Percentiles rank a stretch among this genome's conserved stretches.
Conservation (phyloP, 2,113 vertebrate species). For the Microcebus lehilahytsara region DNA sequence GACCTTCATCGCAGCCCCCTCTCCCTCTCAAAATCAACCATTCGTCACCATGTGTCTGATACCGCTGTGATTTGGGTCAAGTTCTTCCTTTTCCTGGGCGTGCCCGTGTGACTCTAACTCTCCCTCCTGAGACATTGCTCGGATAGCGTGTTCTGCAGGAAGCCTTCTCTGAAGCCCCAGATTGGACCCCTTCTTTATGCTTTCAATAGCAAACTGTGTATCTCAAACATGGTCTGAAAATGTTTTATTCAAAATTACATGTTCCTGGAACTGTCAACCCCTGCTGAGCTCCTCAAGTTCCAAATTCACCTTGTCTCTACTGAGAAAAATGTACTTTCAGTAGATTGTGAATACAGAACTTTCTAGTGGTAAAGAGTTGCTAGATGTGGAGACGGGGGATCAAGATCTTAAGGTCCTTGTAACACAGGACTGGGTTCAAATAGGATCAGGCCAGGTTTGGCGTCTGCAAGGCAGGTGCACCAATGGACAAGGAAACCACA, state of each 20-base stretch:
- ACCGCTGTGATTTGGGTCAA: neutral
- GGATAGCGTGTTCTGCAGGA: neutral
- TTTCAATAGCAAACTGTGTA: neutral
- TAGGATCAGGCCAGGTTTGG: neutral
- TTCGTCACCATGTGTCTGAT: neutral
- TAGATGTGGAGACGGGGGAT: neutral
- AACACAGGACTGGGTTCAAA: neutral
- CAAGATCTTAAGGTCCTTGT: neutral
- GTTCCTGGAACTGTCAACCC: neutral
- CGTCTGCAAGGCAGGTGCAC: neutral
- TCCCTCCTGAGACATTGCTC: neutral
- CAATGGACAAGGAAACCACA: neutral
- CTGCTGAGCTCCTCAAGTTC: neutral
- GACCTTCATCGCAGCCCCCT: neutral
- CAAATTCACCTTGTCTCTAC: neutral
- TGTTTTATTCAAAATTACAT: neutral
- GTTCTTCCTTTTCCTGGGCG: neutral
- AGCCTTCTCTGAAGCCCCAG: neutral
- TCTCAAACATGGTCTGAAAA: slow-evolving; percentile 36
- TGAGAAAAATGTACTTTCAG: neutral
- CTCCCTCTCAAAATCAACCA: neutral
- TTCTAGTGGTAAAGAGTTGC: neutral
- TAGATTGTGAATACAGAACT: neutral
- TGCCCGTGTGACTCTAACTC: neutral
- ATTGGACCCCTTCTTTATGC: neutral